A percentile compares a stretch with the other conserved stretches of the same genome.
Conservation (phyloP, 2,113 vertebrate genomes). For the Leptobrachium ailaonicum region DNA sequence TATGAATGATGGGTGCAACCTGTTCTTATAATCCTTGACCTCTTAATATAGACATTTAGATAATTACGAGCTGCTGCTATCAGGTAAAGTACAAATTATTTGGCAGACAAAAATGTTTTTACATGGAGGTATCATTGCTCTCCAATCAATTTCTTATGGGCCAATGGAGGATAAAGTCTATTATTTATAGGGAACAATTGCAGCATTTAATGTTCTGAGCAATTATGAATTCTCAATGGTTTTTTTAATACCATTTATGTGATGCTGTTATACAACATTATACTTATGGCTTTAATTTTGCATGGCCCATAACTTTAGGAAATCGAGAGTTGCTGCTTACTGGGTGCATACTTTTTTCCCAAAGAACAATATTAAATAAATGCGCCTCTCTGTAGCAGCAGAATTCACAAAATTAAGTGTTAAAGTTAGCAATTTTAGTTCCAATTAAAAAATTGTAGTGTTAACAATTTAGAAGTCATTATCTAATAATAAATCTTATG, state of each 20-base stretch:
- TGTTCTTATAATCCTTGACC: slow-evolving; percentile 38
- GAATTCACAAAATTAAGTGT: not conserved
- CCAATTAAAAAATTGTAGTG: not conserved
- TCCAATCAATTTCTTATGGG: slow-evolving; percentile 25
- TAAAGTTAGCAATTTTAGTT: not conserved
- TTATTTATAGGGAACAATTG: slow-evolving; percentile 37
- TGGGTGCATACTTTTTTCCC: not conserved
- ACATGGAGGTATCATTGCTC: no score
- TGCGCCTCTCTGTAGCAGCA: not conserved
- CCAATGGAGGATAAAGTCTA: slow-evolving; percentile 32
- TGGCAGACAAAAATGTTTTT: slow-evolving; percentile 30
- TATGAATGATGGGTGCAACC: slow-evolving; percentile 31
- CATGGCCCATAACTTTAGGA: slow-evolving; percentile 36
- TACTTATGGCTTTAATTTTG: slow-evolving; percentile 40
- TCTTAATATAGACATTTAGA: slow-evolving; percentile 31
- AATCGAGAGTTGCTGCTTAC: slow-evolving; percentile 22
- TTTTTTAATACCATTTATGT: slow-evolving; percentile 29
- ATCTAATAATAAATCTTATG: no score
- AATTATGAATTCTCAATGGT: slow-evolving; percentile 32
- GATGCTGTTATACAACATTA: slow-evolving; percentile 27
- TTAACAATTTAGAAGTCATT: no score
- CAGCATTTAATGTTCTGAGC: slow-evolving; percentile 26
- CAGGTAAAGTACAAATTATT: slow-evolving; percentile 34
- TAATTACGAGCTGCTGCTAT: slow-evolving; percentile 30
- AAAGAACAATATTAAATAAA: slow-evolving; percentile 27